These are phyloP conservation scores for Melopsittacus undulatus DNA, from an alignment of 2,797 vertebrate genomes.

Conservation along the genomic window DNA sequence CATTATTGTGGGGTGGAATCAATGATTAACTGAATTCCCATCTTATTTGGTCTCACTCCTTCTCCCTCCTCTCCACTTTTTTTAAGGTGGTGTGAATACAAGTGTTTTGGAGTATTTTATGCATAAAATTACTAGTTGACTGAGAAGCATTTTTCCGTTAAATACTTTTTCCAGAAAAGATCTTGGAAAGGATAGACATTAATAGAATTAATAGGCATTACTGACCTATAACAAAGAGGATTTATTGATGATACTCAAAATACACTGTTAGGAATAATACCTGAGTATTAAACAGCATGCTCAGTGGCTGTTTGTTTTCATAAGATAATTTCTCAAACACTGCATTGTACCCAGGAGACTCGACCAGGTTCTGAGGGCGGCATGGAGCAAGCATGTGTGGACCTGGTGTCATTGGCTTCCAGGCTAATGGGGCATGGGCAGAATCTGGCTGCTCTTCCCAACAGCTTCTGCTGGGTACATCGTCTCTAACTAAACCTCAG, in stretches of 20 bases:
- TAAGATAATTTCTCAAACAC: background rate
- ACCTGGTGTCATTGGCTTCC: background rate
- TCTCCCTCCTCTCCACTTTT: rapidly evolving
- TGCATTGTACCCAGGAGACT: background rate
- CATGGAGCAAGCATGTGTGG: background rate
- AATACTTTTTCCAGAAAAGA: background rate
- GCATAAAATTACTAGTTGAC: background rate
- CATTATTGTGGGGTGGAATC: background rate
- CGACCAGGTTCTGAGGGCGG: background rate
- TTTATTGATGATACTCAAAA: background rate
- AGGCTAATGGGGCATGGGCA: background rate
- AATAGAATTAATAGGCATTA: background rate
- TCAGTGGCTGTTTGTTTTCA: background rate
- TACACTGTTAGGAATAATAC: background rate
- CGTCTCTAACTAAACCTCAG: background rate
- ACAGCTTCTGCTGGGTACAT: background rate
- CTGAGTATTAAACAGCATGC: background rate
- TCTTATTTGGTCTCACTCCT: background rate
- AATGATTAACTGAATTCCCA: background rate
- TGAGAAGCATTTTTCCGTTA: background rate
- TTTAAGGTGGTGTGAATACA: background rate
- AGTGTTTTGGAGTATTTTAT: background rate
- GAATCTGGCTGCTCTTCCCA: background rate
- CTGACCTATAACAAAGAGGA: background rate
- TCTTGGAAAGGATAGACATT: background rate